Base-by-base conservation (phyloP, 2,113 vertebrate species). In the Oncorhynchus nerka region DNA sequence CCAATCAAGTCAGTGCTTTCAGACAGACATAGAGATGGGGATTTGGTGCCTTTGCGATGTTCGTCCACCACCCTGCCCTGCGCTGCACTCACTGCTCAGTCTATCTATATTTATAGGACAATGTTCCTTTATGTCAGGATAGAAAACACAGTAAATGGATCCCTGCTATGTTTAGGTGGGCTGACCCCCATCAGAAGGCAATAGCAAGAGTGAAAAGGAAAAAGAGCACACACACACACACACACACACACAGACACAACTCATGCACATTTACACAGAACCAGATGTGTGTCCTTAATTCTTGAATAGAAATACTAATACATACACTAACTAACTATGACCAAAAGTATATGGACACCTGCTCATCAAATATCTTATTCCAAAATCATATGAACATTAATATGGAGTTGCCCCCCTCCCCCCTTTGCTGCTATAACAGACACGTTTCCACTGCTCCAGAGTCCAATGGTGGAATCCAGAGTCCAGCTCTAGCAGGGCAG, bases 61-160 rank as follows among this genome's bases (percentile, higher is more conserved):
- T 71, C 3, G 1, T 62, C 65, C 24, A 61, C 68, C 82, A 76
- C 73, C 34, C 19, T 67, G 22, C 28, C 30, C 19, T 39, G 34
- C 5, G 1, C 66, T 68, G 3, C 67, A 34, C 57, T 85, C 30
- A 4, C 32, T 32, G n/a, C 55, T 30, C 4, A 45, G 45, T 75
- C 59, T 45, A 74, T 39, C 81, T 86, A 73, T 45, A 45, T 39
- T 39, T 9, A 2, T 93, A 93, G 87, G 89, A 71, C 82, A 75
- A 77, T 86, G 64, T 84, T 90, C 79, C 73, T 89, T 82, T 80
- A 83, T 88, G 82, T 87, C 81, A 82, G 86, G 75, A 74, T 86
- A 92, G 88, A 87, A 90, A 93, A 88, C 75, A 77, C 85, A 88
- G 83, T 85, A 89, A 91, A 86, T 88, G 83, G 91, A 92, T 90